phyloP scores from a whole-genome alignment of 2,888 invertebrate species.

The Nesidiocoris tenuis region DNA sequence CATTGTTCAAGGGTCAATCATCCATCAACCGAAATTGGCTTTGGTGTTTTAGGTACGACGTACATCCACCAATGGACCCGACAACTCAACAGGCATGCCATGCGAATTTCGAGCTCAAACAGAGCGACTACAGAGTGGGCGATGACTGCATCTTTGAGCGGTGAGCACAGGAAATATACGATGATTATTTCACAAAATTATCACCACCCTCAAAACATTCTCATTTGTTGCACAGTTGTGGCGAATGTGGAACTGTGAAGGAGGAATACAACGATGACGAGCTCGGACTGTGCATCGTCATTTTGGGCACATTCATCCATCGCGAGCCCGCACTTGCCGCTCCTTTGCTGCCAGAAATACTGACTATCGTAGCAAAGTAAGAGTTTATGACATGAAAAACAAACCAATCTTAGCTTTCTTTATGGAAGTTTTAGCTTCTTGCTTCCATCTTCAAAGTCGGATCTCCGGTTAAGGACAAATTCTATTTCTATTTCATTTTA shows the following conservation, averaged over 20 bases:
- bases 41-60: constrained; percentile 44
- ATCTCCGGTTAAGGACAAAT: no score
- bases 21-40: no score
- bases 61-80: constrained; percentile 52
- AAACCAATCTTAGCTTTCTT: no score
- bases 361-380: constrained; percentile 84
- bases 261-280: constrained; percentile 98
- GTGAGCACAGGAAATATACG: constrained; percentile 54
- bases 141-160: constrained; percentile 71
- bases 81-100: constrained; percentile 58
- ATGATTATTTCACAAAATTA: not conserved
- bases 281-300: constrained; percentile 88
- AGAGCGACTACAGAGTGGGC: constrained; percentile 66
- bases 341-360: constrained; percentile 84
- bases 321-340: constrained; percentile 94
- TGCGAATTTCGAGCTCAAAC: constrained; percentile 60
- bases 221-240: constrained; percentile 59
- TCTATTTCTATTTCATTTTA: no score
- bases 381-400: no score
- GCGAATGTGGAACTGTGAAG: constrained; percentile 84
- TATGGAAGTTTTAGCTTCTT: no score
- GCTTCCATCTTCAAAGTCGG: no score
- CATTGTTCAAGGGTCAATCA: no score
- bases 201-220: not conserved
- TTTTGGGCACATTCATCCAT: constrained; percentile 92